A percentile compares a stretch with the other conserved stretches of the same genome.
Conservation (phyloP, 2,113 vertebrate genomes). For the Chaetops frenatus region DNA sequence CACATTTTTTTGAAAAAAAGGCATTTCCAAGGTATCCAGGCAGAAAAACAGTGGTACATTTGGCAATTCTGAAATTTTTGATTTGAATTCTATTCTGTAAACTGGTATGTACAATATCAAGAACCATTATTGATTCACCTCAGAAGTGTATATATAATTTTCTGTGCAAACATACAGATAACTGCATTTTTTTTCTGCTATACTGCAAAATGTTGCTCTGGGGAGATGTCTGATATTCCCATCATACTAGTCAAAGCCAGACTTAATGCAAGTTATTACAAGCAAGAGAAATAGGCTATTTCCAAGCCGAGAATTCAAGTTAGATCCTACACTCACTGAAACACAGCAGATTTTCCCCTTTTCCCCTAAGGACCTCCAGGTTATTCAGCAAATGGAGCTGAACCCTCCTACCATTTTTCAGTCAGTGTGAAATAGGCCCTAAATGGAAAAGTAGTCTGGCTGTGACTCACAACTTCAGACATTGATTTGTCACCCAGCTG, state of each 20-base stretch:
- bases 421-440: constrained; percentile 24
- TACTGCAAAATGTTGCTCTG: neutral
- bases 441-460: constrained; percentile 57
- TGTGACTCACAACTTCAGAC: constrained; percentile 46
- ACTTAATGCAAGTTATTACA: constrained; percentile 21
- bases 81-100: neutral
- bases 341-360: constrained; percentile 31
- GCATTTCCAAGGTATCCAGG: neutral
- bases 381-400: constrained; percentile 41
- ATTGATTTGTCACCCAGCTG: constrained; percentile 32
- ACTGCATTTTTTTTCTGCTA: neutral
- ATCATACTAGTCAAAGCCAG: neutral
- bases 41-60: neutral
- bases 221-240: constrained; percentile 38
- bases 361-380: constrained; percentile 25
- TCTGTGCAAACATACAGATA: neutral
- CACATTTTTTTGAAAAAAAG: neutral
- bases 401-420: constrained; percentile 37
- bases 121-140: neutral
- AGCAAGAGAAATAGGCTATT: constrained; percentile 32
- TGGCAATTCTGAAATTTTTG: neutral
- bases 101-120: neutral
- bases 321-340: constrained; percentile 45
- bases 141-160: constrained; percentile 6
- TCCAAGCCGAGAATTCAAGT: constrained; percentile 47